Base-by-base conservation (phyloP, 2,113 vertebrate species). In the Pao palembangensis region DNA sequence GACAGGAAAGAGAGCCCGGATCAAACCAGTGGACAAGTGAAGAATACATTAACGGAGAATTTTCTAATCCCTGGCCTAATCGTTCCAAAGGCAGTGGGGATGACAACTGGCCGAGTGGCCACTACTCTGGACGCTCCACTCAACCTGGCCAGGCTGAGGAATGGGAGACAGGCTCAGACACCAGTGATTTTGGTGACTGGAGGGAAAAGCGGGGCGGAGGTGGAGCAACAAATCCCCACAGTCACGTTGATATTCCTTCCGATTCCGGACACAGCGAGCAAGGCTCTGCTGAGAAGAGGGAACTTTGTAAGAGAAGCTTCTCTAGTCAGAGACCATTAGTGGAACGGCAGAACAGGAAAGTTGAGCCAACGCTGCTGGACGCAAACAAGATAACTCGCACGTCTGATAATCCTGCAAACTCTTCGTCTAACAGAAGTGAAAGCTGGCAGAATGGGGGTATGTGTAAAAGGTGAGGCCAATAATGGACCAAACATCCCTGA, bases 131-230 rank as follows among this genome's bases (percentile, higher is more conserved):
- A 84, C 8, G 93, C 88, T 31, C 90, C 0, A 71, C 86, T 11
- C 92, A 90, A 73, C 94, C 93, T 0, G 94, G 93, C 21, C 95
- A 94, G 0, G 91, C 91, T 0, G 97, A 99, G 61, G 97, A 99
- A 51, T 99, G 97, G 97, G 97, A 99, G 75, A 96, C 94, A 0
- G 96, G 94, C 0, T 98, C 97, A 0, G 97, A 99, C 53, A 98
- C 94, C 91, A 98, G 97, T 0, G 97, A 98, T 83, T 95, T 98
- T 69, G 93, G 90, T 0, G 97, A 99, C 85, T 91, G 94, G 76
- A 87, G 93, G 25, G 96, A 94, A 60, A 92, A 93, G 64, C 85
- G 91, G 0, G 85, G 85, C 0, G 92, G 87, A 19, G 75, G 75
- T 10, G 82, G 75, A n/a, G 78, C 69, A 2, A 0, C 67, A 0